Evolutionary conservation across 2,113 vertebrate genomes (phyloP).

Genomic region (Pseudorhombus dupliciocellatus): DNA sequence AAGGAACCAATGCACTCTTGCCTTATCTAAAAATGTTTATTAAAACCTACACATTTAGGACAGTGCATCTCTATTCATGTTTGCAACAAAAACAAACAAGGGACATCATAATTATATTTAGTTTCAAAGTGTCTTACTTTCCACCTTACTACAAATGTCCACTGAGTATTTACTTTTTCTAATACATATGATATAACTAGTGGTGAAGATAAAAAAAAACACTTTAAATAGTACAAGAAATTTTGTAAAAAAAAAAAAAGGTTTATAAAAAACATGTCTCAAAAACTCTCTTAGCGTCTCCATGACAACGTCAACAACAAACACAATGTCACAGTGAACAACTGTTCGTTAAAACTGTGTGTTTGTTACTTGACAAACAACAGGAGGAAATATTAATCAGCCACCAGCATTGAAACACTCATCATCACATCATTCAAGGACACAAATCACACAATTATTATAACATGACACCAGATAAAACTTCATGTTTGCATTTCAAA

Average conservation of each 20-base stretch:
- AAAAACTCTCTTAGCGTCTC: neutral
- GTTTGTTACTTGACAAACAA: slow-evolving; percentile 19
- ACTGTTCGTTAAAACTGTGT: slow-evolving; percentile 9
- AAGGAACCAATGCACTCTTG: neutral
- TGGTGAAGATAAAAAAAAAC: neutral
- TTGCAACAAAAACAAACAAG: slow-evolving; percentile 12
- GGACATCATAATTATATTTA: slow-evolving; percentile 7
- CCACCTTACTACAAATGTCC: neutral
- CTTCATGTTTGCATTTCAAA: slow-evolving; percentile 12
- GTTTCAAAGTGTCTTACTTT: neutral
- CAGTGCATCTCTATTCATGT: neutral
- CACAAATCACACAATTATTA: slow-evolving; percentile 11
- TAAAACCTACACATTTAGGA: slow-evolving; percentile 37
- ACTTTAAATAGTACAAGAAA: slow-evolving; percentile 31
- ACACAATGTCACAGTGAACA: neutral
- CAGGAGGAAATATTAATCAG: neutral
- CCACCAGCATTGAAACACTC: slow-evolving; percentile 22
- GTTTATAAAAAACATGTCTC: neutral
- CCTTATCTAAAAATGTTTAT: slow-evolving; percentile 51
- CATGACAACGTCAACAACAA: neutral
- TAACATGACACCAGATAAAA: neutral
- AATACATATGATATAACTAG: neutral
- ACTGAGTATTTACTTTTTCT: neutral
- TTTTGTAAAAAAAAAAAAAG: slow-evolving; percentile 23
- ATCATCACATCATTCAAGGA: neutral